Percentiles rank a stretch among this genome's conserved stretches.
Evolutionary conservation across 2,797 vertebrate genomes (phyloP).

Genomic region (Acipenser oxyrinchus): DNA sequence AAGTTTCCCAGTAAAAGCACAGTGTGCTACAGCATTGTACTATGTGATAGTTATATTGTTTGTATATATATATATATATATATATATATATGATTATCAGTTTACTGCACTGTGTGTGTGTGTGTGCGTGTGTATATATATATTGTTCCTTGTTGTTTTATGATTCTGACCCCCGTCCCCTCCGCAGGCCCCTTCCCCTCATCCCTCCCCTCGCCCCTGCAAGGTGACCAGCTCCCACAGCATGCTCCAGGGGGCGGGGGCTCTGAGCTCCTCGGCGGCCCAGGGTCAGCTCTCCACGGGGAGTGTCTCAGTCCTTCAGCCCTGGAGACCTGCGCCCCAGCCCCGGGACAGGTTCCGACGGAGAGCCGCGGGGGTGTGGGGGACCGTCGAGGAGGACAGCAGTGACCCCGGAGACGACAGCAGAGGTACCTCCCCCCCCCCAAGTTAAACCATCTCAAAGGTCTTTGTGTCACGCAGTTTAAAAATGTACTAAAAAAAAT

Average conservation of each 20-base stretch:
- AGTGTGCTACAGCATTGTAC: too few species aligned
- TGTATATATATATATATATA: too few species aligned
- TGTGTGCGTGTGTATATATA: too few species aligned
- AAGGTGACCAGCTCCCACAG: conserved; percentile 48
- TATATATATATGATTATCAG: too few species aligned
- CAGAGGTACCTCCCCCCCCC: conserved; percentile 22
- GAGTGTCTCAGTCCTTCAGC: conserved; percentile 62
- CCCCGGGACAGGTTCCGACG: conserved; percentile 50
- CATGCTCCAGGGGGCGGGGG: conserved; percentile 36
- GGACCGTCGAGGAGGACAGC: conserved; percentile 3
- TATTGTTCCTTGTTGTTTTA: fast-evolving
- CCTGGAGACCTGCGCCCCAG: conserved; percentile 55
- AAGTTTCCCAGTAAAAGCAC: too few species aligned
- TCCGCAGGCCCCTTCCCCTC: conserved; percentile 24
- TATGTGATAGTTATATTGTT: too few species aligned
- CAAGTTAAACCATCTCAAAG: conserved; percentile 2
- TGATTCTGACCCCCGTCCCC: neutral
- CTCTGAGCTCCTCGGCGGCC: conserved; percentile 40
- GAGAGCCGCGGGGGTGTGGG: conserved; percentile 21
- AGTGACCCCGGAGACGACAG: conserved; percentile 42
- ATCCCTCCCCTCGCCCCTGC: conserved; percentile 38
- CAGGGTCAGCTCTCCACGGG: conserved; percentile 72
- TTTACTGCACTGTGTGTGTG: too few species aligned
- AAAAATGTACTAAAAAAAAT: too few species aligned
- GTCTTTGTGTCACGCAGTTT: too few species aligned